These are phyloP conservation scores for Vesta saturnalis DNA, from an alignment of 2,888 invertebrate species.

Conservation along the genomic window DNA sequence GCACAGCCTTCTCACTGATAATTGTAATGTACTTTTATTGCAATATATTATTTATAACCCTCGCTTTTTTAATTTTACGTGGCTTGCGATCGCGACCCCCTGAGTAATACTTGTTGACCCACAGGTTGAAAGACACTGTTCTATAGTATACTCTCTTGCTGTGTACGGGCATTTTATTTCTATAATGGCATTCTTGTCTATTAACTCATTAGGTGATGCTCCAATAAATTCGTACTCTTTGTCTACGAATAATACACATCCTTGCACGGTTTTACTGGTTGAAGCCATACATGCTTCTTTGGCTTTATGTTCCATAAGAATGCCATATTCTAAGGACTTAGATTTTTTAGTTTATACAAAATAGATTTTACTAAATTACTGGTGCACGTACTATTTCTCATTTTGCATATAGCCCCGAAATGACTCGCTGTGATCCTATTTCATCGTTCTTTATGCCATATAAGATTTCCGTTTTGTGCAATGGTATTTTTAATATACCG, in stretches of 20 bases:
- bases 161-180: constrained; percentile 29
- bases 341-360: not conserved
- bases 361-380: not conserved
- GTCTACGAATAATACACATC: not conserved
- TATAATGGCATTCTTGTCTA: constrained; percentile 26
- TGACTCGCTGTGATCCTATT: not conserved
- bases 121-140: too few species aligned
- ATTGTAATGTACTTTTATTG: too few species aligned
- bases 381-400: too few species aligned
- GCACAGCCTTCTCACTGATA: too few species aligned
- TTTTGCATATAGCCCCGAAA: not conserved
- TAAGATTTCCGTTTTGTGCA: too few species aligned
- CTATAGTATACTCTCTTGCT: not conserved
- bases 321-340: too few species aligned
- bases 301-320: not conserved
- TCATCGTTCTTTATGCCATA: not conserved
- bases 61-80: too few species aligned
- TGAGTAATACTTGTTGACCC: too few species aligned
- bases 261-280: not conserved
- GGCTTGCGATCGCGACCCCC: too few species aligned
- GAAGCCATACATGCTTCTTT: not conserved
- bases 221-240: not conserved
- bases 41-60: too few species aligned
- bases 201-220: constrained; percentile 17
- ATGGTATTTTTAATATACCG: not conserved